Conservation (phyloP, 2,113 vertebrate genomes). For the Thalassarche chlororhynchos region DNA sequence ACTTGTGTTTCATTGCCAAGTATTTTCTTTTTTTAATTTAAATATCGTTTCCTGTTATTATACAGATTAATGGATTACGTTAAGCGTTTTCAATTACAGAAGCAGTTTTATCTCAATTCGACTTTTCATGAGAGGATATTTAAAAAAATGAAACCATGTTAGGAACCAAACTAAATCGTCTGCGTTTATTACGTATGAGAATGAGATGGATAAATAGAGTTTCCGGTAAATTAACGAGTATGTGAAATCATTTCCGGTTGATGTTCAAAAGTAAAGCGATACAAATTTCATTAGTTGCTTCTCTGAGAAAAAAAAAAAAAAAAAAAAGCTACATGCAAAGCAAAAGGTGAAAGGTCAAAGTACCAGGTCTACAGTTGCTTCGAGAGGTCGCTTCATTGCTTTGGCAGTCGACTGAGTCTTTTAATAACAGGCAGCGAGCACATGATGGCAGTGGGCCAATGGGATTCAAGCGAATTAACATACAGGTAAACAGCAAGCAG, state of each 20-base stretch:
- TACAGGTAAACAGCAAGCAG: slow-evolving; percentile 99
- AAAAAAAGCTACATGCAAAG: slow-evolving; percentile 98
- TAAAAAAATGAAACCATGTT: slow-evolving; percentile 88
- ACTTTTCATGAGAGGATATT: slow-evolving; percentile 78
- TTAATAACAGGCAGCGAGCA: slow-evolving; percentile 99
- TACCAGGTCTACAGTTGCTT: slow-evolving; percentile 99
- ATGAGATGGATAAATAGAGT: slow-evolving; percentile 81
- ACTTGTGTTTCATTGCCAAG: slow-evolving; percentile 76
- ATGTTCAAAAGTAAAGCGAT: slow-evolving; percentile 80
- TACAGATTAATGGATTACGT: slow-evolving; percentile 71
- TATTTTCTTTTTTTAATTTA: slow-evolving; percentile 56
- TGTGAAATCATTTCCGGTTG: slow-evolving; percentile 74
- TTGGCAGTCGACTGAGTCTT: slow-evolving; percentile 99
- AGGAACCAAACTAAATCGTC: slow-evolving; percentile 75
- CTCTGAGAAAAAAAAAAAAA: slow-evolving; percentile 66
- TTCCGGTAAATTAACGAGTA: slow-evolving; percentile 76
- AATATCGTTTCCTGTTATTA: slow-evolving; percentile 55
- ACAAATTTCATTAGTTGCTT: slow-evolving; percentile 94
- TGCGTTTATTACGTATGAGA: slow-evolving; percentile 75
- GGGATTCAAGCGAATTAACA: slow-evolving; percentile 99
- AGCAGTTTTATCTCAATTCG: slow-evolving; percentile 74
- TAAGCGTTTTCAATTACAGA: slow-evolving; percentile 63
- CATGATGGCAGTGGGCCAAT: slow-evolving; percentile 99
- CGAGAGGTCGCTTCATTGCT: slow-evolving; percentile 99
- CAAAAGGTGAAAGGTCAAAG: slow-evolving; percentile 99